Percentiles rank a stretch among this genome's conserved stretches.
phyloP scores from a whole-genome alignment of 2,888 invertebrate species.

The Mesochorus sp. region DNA sequence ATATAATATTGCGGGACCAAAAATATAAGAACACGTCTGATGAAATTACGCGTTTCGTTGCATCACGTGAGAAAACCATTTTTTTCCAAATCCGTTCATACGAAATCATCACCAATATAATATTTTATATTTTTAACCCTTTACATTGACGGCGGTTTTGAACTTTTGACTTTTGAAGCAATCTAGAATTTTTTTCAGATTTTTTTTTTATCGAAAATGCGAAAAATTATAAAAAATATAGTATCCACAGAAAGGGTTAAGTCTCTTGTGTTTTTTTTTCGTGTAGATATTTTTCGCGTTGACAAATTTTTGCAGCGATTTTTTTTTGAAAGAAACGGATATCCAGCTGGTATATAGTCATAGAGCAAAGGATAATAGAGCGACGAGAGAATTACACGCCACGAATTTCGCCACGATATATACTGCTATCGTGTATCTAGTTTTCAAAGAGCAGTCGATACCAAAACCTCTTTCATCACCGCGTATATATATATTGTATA shows the following conservation, averaged over 20 bases:
- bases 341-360: conserved; percentile 46
- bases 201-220: too few relatives aligned
- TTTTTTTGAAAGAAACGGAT: not conserved
- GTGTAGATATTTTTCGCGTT: not conserved
- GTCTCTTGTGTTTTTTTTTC: conserved; percentile 10
- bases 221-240: not conserved
- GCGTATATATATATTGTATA: too few relatives aligned
- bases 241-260: not conserved
- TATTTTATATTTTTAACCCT: too few relatives aligned
- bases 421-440: not conserved
- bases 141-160: too few relatives aligned
- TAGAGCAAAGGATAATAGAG: conserved; percentile 43
- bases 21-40: conserved; percentile 20
- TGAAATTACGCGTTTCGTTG: conserved; percentile 65
- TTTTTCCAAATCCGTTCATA: not conserved
- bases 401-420: conserved; percentile 34
- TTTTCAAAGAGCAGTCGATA: conserved; percentile 48
- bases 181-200: too few relatives aligned
- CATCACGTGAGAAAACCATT: conserved; percentile 75
- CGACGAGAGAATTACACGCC: conserved; percentile 46
- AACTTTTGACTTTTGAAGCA: too few relatives aligned
- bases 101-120: too few relatives aligned
- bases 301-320: not conserved
- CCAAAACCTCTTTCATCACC: conserved; percentile 53
- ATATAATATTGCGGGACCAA: conserved; percentile 28